Conservation (phyloP, 2,113 vertebrate species). For the Rhodinocichla rosea region DNA sequence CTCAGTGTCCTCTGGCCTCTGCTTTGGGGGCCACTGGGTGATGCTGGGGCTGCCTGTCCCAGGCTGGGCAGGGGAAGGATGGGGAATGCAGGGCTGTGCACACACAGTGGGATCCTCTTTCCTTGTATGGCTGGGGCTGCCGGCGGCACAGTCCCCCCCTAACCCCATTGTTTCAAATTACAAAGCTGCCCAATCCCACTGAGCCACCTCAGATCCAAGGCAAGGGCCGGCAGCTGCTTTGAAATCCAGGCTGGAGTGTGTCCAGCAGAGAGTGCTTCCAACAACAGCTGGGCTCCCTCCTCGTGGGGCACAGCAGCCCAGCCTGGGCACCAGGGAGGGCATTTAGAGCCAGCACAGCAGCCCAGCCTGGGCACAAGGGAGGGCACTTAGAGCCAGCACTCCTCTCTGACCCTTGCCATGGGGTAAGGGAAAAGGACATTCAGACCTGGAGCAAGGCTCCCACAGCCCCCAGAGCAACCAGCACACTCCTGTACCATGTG, state of each 20-base stretch:
- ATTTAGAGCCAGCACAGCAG: background rate
- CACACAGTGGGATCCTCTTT: background rate
- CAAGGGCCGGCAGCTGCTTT: constrained; percentile 33
- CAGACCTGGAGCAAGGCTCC: background rate
- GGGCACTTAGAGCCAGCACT: accelerated
- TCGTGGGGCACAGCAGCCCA: background rate
- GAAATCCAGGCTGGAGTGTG: constrained; percentile 48
- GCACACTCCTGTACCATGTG: background rate
- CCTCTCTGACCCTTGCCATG: background rate
- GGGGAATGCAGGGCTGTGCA: background rate
- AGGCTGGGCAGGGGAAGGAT: background rate
- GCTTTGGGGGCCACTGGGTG: accelerated
- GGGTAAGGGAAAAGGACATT: background rate
- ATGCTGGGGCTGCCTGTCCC: background rate
- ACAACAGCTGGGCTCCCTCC: constrained; percentile 39
- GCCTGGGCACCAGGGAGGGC: background rate
- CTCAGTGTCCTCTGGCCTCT: background rate
- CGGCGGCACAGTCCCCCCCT: background rate
- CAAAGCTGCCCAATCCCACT: constrained; percentile 18
- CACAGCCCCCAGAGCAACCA: background rate
- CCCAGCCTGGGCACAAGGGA: background rate
- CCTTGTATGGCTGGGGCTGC: background rate
- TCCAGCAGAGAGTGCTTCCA: constrained; percentile 22
- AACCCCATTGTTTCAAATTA: constrained; percentile 60
- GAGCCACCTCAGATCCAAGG: constrained; percentile 35